These are phyloP conservation scores for Chrysocyon brachyurus DNA, from an alignment of 2,797 vertebrate species.

Conservation along the genomic window DNA sequence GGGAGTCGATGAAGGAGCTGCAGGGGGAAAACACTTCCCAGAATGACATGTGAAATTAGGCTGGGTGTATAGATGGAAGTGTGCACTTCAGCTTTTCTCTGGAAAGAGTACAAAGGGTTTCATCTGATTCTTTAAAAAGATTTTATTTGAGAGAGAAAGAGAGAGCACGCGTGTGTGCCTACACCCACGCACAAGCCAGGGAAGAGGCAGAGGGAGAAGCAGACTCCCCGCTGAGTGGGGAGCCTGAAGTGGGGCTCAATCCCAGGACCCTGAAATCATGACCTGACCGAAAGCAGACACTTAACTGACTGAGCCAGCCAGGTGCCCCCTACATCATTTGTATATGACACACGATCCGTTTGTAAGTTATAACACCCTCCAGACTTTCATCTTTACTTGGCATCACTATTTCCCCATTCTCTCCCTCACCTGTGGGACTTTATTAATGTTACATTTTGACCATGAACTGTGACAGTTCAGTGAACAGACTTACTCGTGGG, in stretches of 20 bases:
- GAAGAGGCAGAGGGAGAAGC: too few species aligned
- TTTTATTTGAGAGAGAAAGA: too few species aligned
- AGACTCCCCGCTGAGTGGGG: too few species aligned
- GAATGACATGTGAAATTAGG: not conserved
- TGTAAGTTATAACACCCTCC: not conserved
- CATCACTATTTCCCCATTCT: not conserved
- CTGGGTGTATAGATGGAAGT: not conserved
- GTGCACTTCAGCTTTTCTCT: not conserved
- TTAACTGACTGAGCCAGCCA: not conserved
- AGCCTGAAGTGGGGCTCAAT: too few species aligned
- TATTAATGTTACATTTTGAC: not conserved
- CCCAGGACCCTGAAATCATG: too few species aligned
- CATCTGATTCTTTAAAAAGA: not conserved
- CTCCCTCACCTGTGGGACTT: not conserved
- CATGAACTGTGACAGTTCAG: conserved; percentile 8
- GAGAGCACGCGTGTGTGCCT: too few species aligned
- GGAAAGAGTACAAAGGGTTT: conserved; percentile 21
- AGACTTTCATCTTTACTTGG: not conserved
- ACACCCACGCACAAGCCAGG: too few species aligned
- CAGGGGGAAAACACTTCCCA: not conserved
- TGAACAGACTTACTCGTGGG: not conserved
- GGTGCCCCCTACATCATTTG: not conserved
- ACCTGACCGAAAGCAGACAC: too few species aligned
- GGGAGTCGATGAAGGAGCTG: not conserved
- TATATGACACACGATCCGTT: not conserved